These are phyloP conservation scores for Drosophila ezoana DNA, from an alignment of 2,888 invertebrate genomes.

Conservation along the genomic window DNA sequence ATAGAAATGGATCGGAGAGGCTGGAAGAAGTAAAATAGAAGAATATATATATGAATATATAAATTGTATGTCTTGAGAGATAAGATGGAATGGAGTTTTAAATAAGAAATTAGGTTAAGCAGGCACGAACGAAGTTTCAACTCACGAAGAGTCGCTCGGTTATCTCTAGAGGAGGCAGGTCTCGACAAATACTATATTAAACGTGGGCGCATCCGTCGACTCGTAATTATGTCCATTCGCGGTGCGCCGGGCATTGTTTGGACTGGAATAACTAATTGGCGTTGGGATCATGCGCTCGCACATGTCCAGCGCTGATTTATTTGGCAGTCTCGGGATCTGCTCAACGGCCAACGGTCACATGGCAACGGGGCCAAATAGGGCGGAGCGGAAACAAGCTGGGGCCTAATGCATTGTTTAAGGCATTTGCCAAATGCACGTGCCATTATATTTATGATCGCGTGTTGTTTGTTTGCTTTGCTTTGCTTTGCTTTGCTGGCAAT, in stretches of 20 bases:
- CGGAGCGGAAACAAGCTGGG: background rate
- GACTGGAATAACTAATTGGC: slow-evolving; percentile 50
- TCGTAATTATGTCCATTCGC: slow-evolving; percentile 41
- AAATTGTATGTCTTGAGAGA: too few species aligned
- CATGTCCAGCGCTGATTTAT: slow-evolving; percentile 28
- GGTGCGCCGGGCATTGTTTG: slow-evolving; percentile 31
- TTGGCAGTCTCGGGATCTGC: slow-evolving; percentile 39
- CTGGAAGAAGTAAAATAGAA: too few species aligned
- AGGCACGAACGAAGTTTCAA: background rate
- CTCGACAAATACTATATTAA: background rate
- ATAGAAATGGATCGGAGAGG: too few species aligned
- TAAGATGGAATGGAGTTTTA: too few species aligned
- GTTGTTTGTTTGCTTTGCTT: slow-evolving; percentile 46
- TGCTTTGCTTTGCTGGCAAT: slow-evolving; percentile 12
- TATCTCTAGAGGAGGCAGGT: too few species aligned
- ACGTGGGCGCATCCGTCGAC: background rate
- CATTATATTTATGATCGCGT: slow-evolving; percentile 57
- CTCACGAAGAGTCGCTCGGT: background rate
- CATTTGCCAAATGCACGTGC: slow-evolving; percentile 52
- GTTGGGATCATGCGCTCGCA: slow-evolving; percentile 38
- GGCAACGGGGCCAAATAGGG: slow-evolving; percentile 5
- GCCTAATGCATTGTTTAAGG: slow-evolving; percentile 1
- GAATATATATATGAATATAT: too few species aligned
- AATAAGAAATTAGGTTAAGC: background rate
- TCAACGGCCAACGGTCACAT: slow-evolving; percentile 21